Base-by-base conservation (phyloP, 1,140 invertebrate species). In the Ips typographus region DNA sequence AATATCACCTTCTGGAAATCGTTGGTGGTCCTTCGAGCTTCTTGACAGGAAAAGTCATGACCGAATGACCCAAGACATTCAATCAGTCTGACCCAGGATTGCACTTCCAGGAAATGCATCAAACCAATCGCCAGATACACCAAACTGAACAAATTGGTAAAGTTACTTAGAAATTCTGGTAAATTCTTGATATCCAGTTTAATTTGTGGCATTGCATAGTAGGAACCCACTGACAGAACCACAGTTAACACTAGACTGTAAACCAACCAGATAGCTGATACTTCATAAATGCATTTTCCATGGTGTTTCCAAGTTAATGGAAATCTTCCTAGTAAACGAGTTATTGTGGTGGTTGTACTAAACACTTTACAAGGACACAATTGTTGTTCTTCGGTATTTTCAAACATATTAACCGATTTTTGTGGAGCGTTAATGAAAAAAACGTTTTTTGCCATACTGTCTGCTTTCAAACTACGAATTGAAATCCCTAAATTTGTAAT, bases 241-340 rank as follows among this genome's bases (percentile, higher is more conserved):
- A 36, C 40, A 7, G 37, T 44, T 4, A 61, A 37, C 3, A 61
- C 39, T 2, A 8, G 7, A 61, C 41, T 61, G 42, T 61, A 61
- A 2, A 61, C 6, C n/a, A 61, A 44, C 59, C 59, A 61, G 39
- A 41, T 22, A 47, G 39, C 6, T 6, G 59, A 61, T 47, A 61
- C 2, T 61, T 61, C n/a, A n/a, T 61, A 47, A 4, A 36, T 4
- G n/a, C 59, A 61, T 37, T 41, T 44, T 22, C 59, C 59, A 61
- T 61, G 6, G 42, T 61, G 59, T 36, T 36, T 36, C 41, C 59
- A 61, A 8, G 59, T 6, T 37, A 22, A 61, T 1, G 41, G 43
- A 7, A 61, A 61, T 44, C 41, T 61, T 47, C 59, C 59, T 37
- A 61, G 7, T 22, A 61, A 40, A 40, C 40, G 37, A 8, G 6